Evolutionary conservation across 1,140 invertebrate genomes (phyloP).

Genomic region (Plectrocnemia conspersa): DNA sequence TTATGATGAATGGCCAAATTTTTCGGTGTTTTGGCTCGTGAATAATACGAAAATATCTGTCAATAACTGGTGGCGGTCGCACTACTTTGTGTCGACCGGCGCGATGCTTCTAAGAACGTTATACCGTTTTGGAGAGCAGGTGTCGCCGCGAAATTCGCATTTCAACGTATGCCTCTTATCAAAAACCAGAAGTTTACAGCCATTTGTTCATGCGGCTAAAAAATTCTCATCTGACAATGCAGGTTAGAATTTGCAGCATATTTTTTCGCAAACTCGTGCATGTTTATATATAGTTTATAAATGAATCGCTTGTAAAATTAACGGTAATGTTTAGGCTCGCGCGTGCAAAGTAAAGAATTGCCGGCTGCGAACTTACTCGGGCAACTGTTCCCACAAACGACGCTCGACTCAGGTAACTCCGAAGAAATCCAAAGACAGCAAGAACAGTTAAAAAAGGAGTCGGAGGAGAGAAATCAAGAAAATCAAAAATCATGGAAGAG

Average conservation of each 20-base stretch:
- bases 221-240: slow-evolving; percentile 23
- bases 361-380: slow-evolving; percentile 38
- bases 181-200: not conserved
- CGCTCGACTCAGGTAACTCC: slow-evolving; percentile 38
- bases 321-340: not conserved
- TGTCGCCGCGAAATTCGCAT: not conserved
- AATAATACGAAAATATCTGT: too few relatives aligned
- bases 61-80: too few relatives aligned
- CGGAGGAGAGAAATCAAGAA: slow-evolving; percentile 49
- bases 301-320: not conserved
- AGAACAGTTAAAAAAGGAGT: slow-evolving; percentile 48
- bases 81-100: too few relatives aligned
- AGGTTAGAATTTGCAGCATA: slow-evolving; percentile 20
- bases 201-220: slow-evolving; percentile 6
- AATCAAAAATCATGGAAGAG: slow-evolving; percentile 57
- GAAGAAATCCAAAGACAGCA: slow-evolving; percentile 48
- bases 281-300: not conserved
- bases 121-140: not conserved
- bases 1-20: too few relatives aligned
- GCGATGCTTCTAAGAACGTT: not conserved
- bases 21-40: too few relatives aligned
- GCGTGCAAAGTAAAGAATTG: slow-evolving; percentile 2
- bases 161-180: not conserved
- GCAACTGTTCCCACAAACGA: slow-evolving; percentile 45
- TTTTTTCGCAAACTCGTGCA: not conserved